Base-by-base conservation (phyloP, 2,113 vertebrate genomes). In the Leptocoma aspasia region DNA sequence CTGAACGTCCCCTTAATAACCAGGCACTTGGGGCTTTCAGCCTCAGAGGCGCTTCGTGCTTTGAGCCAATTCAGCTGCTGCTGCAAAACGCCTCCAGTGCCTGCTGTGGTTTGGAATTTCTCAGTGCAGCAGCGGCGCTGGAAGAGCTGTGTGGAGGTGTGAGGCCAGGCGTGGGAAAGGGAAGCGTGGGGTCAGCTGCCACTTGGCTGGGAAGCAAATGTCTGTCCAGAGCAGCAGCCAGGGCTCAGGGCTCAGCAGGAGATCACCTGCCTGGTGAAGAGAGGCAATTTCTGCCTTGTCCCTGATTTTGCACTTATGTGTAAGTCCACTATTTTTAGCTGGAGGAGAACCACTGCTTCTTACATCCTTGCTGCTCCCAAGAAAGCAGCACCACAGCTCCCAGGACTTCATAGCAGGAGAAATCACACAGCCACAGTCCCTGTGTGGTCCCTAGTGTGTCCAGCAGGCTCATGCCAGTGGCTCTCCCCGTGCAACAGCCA, bases 41-140 rank as follows among this genome's bases (percentile, higher is more conserved):
- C 33, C 94, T 27, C 54, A 21, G 26, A 63, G 18, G 54, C 82
- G 50, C 19, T 3, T 2, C 4, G 15, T 4, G 11, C 61, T 27
- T n/a, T 75, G 83, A 85, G 52, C 53, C 52, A 49, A 14, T 17
- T 72, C 92, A 94, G 89, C 94, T 94, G 94, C 72, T 87, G 87
- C 81, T 71, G 80, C 56, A 50, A 16, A 63, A 90, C 17, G 59
- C 79, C 94, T 76, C n/a, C 57, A 76, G 88, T 49, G 52, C 64
- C 91, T 56, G 44, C n/a, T 66, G 72, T 11, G 47, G 47, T 6
- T 24, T 42, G 80, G n/a, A 73, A n/a, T 49, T 37, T 39, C 20
- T 69, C 9, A 0, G 26, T 23, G 0, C 39, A 84, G 68, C 83
- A 56, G 84, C 31, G 3, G 83, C 5, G 0, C 31, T 49, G 33